These are phyloP conservation scores for Crypturellus undulatus DNA, from an alignment of 2,113 vertebrate genomes.

Conservation along the genomic window DNA sequence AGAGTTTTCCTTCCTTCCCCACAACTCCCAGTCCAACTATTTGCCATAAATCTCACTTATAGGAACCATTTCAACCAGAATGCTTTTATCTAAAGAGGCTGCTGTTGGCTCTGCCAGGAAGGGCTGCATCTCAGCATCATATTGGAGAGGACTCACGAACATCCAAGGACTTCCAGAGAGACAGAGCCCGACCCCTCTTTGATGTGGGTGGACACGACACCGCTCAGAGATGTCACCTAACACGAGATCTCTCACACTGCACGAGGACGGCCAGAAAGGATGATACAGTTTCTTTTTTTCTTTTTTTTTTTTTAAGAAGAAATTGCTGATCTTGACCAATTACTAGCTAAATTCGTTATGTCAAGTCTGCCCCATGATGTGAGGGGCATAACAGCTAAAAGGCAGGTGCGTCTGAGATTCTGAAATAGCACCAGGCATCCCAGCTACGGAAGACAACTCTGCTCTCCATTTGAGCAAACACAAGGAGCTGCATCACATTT, in stretches of 20 bases:
- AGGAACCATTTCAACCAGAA: not conserved
- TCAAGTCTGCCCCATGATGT: not conserved
- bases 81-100: rapidly evolving
- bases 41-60: not conserved
- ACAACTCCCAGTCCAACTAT: rapidly evolving
- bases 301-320: not conserved
- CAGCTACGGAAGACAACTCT: not conserved
- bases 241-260: rapidly evolving
- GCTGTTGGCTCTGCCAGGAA: not conserved
- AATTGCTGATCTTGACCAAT: not conserved
- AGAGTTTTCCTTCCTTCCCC: not conserved
- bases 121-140: not conserved
- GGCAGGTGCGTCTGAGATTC: rapidly evolving
- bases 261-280: rapidly evolving
- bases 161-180: not conserved
- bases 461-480: rapidly evolving
- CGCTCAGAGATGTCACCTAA: not conserved
- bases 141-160: rapidly evolving
- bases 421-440: not conserved
- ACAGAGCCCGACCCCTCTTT: not conserved
- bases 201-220: rapidly evolving
- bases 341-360: not conserved
- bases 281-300: not conserved
- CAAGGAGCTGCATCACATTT: not conserved
- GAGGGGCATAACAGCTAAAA: rapidly evolving